Base-by-base conservation (phyloP, 2,113 vertebrate species). In the Heptranchias perlo region DNA sequence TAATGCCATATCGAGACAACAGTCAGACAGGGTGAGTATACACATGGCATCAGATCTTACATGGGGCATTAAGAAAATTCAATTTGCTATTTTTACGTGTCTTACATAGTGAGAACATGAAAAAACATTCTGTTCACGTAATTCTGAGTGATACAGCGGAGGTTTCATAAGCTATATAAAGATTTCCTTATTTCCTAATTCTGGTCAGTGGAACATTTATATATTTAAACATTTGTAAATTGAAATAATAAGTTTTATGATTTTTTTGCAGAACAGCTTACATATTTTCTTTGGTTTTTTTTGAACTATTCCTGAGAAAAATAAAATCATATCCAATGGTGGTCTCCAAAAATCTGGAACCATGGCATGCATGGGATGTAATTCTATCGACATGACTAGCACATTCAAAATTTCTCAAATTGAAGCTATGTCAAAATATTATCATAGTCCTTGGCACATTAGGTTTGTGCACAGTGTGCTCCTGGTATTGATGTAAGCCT, bases 1-100 rank as follows among this genome's bases (percentile, higher is more conserved):
- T 99, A 98, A 98, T 99, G 98, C 99, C 99, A 96, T 99, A 99
- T 98, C 98, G 99, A 97, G 99, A 99, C 99, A 99, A 98, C 98
- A 98, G 98, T 98, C 98, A 99, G 97, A 97, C 98, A 97, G 99
- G 99, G 99, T 99, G 99, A 97, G 99, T 99, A 99, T 98, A 96
- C 96, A 96, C 97, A 96, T 95, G 87, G 13, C 87, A 49, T 31
- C 8, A 8, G 21, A 69, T 13, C 18, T 49, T 35, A 23, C 93
- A 94, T 3, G 28, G 49, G 31, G 62, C 18, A 28, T 67, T 39
- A 44, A 31, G 44, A 13, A 35, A 31, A 47, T 52, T 95, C 64
- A 11, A 2, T 21, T 21, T 23, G 21, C 31, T 93, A 44, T 87
- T 93, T 23, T 62, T 93, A 35, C n/a, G 52, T 35, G 31, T 58